These are phyloP conservation scores for Stegodyphus mimosarum DNA, from an alignment of 1,140 invertebrate species.

Conservation along the genomic window DNA sequence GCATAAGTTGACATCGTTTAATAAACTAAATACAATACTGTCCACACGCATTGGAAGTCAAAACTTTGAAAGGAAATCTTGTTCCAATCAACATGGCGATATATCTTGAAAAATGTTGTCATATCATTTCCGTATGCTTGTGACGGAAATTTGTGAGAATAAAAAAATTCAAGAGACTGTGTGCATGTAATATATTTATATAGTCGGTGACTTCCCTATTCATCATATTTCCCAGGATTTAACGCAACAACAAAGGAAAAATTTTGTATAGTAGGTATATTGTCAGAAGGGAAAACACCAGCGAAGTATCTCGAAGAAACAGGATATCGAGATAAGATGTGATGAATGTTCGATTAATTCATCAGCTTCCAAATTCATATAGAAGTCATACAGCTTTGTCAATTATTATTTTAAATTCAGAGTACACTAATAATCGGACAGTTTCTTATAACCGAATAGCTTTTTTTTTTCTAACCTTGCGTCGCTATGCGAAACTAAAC, in stretches of 20 bases:
- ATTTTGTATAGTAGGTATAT: not conserved
- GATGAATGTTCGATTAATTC: not conserved
- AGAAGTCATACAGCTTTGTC: not conserved
- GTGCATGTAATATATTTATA: not conserved
- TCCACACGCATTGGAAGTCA: not conserved
- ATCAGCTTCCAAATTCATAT: not conserved
- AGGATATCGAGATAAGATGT: not conserved
- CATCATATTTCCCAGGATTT: not conserved
- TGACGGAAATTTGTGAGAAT: not conserved
- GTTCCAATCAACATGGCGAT: not conserved
- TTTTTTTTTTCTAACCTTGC: not conserved
- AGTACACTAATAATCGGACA: not conserved
- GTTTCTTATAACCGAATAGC: not conserved
- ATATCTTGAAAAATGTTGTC: not conserved
- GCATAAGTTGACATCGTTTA: not conserved
- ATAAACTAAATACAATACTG: constrained; percentile 24
- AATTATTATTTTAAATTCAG: not conserved
- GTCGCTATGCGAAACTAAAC: too few species aligned
- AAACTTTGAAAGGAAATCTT: not conserved
- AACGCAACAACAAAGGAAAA: not conserved
- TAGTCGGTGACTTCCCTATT: not conserved
- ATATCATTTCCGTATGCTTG: not conserved
- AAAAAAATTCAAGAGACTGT: not conserved
- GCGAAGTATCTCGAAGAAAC: not conserved
- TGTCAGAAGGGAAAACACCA: not conserved